phyloP scores from a whole-genome alignment of 2,888 invertebrate genomes.

The Orthosia gothica region DNA sequence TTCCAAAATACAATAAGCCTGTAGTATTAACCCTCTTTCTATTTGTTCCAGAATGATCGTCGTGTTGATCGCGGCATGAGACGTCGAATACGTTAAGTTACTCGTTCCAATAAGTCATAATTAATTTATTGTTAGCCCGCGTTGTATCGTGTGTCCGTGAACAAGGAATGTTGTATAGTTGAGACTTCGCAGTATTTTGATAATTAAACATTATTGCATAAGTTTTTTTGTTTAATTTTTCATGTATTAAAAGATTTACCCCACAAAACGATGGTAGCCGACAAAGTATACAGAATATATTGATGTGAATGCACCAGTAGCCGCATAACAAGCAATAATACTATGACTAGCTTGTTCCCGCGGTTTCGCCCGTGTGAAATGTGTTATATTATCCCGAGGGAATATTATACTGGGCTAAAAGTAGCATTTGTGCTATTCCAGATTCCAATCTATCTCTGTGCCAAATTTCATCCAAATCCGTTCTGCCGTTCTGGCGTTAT shows the following conservation, averaged over 20 bases:
- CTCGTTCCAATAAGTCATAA: constrained; percentile 78
- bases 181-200: constrained; percentile 83
- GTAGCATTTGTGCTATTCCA: too few relatives aligned
- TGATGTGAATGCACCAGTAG: too few relatives aligned
- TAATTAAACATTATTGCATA: constrained; percentile 75
- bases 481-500: too few relatives aligned
- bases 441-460: too few relatives aligned
- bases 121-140: constrained; percentile 73
- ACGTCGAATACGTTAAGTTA: constrained; percentile 64
- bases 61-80: constrained; percentile 87
- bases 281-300: too few relatives aligned
- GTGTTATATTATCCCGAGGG: too few relatives aligned
- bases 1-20: not conserved
- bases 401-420: too few relatives aligned
- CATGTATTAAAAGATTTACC: not conserved
- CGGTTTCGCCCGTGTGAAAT: too few relatives aligned
- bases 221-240: constrained; percentile 32
- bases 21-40: constrained; percentile 28
- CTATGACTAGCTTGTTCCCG: too few relatives aligned
- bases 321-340: too few relatives aligned
- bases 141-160: constrained; percentile 67
- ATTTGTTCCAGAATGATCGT: constrained; percentile 89
- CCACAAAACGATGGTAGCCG: too few relatives aligned
- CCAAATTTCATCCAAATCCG: too few relatives aligned
- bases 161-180: constrained; percentile 73